Conservation (phyloP, 2,113 vertebrate genomes). For the Lophura nycthemera region DNA sequence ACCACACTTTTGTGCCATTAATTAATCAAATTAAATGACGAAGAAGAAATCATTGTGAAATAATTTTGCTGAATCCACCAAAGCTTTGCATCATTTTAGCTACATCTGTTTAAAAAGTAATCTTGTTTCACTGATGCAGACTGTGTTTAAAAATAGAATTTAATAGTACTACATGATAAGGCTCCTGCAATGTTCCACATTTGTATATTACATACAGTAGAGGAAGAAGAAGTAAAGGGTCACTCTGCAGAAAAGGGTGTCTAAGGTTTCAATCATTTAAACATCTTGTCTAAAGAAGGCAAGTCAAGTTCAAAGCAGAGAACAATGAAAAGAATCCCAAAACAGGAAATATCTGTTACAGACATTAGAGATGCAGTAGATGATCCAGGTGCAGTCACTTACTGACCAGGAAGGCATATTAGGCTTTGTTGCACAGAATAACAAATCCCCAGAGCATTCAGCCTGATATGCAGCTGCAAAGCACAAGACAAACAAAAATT, state of each 20-base stretch:
- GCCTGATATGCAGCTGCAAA: conserved; percentile 70
- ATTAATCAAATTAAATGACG: conserved; percentile 66
- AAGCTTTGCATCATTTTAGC: conserved; percentile 4
- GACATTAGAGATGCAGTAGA: conserved; percentile 54
- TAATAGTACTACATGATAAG: background rate
- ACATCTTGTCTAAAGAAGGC: conserved; percentile 40
- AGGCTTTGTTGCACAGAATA: conserved; percentile 68
- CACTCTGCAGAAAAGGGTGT: background rate
- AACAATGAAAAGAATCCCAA: conserved; percentile 69
- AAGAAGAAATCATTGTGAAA: conserved; percentile 58
- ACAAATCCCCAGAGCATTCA: conserved; percentile 64
- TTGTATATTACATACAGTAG: background rate
- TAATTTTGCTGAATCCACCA: conserved; percentile 29
- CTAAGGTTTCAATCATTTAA: conserved; percentile 39
- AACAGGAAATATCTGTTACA: conserved; percentile 78
- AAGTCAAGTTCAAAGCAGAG: conserved; percentile 42
- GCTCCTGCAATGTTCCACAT: background rate
- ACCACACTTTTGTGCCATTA: conserved; percentile 38
- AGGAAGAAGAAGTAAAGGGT: conserved; percentile 21
- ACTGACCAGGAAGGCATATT: conserved; percentile 67
- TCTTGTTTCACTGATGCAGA: background rate
- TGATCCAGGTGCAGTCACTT: conserved; percentile 67
- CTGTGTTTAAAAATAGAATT: background rate
- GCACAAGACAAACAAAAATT: conserved; percentile 69
- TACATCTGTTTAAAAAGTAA: background rate